Percentiles rank a stretch among this genome's conserved stretches.
These are phyloP conservation scores for Empidonax alnorum DNA, from an alignment of 2,113 vertebrate genomes.

Conservation along the genomic window DNA sequence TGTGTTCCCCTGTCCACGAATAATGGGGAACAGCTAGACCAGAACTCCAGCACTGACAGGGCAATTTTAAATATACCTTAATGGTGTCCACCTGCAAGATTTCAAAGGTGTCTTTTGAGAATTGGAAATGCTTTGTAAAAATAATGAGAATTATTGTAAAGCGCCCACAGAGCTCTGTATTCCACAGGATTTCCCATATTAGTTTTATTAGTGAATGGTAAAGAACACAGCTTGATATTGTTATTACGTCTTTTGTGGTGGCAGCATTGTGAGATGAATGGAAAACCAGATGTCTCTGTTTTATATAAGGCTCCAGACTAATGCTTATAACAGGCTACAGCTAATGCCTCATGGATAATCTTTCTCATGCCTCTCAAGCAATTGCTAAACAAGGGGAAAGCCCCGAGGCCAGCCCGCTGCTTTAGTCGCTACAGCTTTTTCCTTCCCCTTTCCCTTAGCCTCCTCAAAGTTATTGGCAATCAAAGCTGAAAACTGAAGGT, in stretches of 20 bases:
- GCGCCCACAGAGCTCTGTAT: neutral
- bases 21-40: neutral
- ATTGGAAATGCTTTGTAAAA: neutral
- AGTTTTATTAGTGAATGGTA: neutral
- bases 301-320: conserved; percentile 22
- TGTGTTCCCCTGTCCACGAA: neutral
- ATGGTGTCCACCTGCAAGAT: neutral
- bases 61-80: neutral
- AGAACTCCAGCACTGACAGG: neutral
- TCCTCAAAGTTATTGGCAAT: conserved; percentile 13
- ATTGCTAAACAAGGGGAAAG: neutral
- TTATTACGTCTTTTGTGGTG: neutral
- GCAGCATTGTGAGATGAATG: neutral
- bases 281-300: conserved; percentile 37
- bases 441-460: neutral
- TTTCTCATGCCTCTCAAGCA: conserved; percentile 13
- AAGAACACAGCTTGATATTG: neutral
- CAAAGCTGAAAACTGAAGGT: conserved; percentile 69
- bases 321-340: conserved; percentile 33
- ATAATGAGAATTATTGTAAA: neutral
- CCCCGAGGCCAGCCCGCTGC: neutral
- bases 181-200: neutral
- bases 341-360: conserved; percentile 4
- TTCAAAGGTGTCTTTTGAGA: neutral
- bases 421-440: neutral